Percentiles rank a stretch among this genome's conserved stretches.
These are phyloP conservation scores for Pavo muticus DNA, from an alignment of 2,113 vertebrate species.

Conservation along the genomic window DNA sequence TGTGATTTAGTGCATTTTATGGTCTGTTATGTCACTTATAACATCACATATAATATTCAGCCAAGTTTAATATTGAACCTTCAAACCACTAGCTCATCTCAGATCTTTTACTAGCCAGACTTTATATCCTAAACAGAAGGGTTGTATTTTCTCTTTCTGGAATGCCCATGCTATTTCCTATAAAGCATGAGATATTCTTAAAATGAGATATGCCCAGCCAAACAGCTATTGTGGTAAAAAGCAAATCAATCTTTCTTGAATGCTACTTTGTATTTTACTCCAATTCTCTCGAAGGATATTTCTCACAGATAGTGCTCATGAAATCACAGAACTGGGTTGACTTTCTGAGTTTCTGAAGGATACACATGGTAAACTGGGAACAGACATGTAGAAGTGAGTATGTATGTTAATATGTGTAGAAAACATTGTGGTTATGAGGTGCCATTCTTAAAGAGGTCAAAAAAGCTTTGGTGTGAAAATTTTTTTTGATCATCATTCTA, in stretches of 20 bases:
- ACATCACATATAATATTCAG: background rate
- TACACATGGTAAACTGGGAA: background rate
- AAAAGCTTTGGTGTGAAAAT: background rate
- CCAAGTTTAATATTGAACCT: slow-evolving; percentile 20
- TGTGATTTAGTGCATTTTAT: slow-evolving; percentile 15
- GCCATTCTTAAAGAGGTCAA: background rate
- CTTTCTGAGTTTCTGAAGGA: background rate
- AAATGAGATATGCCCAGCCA: background rate
- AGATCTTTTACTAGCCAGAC: background rate
- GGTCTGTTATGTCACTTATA: background rate
- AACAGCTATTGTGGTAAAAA: background rate
- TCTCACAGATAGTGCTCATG: background rate
- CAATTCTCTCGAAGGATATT: background rate
- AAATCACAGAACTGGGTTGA: background rate
- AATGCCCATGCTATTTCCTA: background rate
- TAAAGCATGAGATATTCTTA: background rate
- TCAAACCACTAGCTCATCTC: background rate
- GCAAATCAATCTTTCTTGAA: background rate
- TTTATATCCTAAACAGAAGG: background rate
- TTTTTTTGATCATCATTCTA: background rate
- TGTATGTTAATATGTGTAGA: background rate
- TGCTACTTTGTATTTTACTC: background rate
- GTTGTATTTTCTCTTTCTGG: background rate
- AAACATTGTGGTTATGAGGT: background rate
- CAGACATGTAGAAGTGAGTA: background rate